Base-by-base conservation (phyloP, 2,888 invertebrate species). In the Tubulanus polymorphus region DNA sequence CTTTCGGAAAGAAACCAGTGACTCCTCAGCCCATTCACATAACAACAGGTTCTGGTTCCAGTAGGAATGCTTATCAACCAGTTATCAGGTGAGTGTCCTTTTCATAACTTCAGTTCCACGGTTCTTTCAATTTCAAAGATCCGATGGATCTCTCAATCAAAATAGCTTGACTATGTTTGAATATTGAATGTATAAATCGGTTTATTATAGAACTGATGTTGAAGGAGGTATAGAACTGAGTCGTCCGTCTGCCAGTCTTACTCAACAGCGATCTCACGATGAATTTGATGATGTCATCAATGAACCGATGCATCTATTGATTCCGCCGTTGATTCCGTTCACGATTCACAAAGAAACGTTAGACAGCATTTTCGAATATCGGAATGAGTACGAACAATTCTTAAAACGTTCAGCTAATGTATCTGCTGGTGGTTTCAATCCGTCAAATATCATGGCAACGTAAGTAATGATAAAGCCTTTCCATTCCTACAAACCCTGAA, bases 401-500 rank as follows among this genome's bases (percentile, higher is more conserved):
- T 63, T 73, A 25, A 66, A 62, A 56, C 67, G 67, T 30, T 66
- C 66, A 5, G 65, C 67, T 1, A 69, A 71, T 45, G 66, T 69
- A 48, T 55, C 65, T 12, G 53, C 67, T 15, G 73, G 73, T 3
- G 65, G 60, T 47, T 73, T 72, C 64, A 66, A 72, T 54, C 73
- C 73, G 1, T 73, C 72, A 72, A 64, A 59, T 48, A 59, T 75
- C 5, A 66, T 72, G 3, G 71, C 74, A 59, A 68, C 71, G 75
- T 74, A 62, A 64, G 75, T 20, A 20, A 32, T 10, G 10, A n/a
- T 32, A 32, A n/a, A 32, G 35, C 10, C n/a, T n/a, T n/a, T n/a
- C n/a, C n/a, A n/a, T n/a, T n/a, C n/a, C n/a, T n/a, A n/a, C n/a
- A n/a, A n/a, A n/a, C n/a, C n/a, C n/a, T n/a, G n/a, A n/a, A n/a